Base-by-base conservation (phyloP, 2,113 vertebrate genomes). In the Lanius ludovicianus region DNA sequence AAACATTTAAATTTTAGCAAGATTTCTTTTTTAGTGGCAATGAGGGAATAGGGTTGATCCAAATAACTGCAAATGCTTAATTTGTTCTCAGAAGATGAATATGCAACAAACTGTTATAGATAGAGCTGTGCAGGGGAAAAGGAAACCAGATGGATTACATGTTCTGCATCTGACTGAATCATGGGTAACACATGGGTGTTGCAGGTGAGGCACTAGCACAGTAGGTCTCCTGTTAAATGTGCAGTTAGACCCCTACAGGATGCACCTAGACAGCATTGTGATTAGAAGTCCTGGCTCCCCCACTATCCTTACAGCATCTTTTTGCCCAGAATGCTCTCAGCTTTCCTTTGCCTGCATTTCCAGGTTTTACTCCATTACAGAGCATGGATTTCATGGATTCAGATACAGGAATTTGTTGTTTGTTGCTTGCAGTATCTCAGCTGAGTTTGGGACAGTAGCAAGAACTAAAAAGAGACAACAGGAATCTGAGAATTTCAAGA, bases 91-190 rank as follows among this genome's bases (percentile, higher is more conserved):
- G 49, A 64, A 79, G 62, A 94, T 21, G 41, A 97, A 95, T 93
- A 86, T 33, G 15, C 15, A 92, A 53, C 42, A 87, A 81, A 82
- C 53, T 93, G 35, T 88, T 93, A 56, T 53, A 94, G 96, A 93
- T 55, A 91, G 76, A 90, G 73, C 27, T 60, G 3, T 64, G 62
- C 25, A 79, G 65, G 49, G 33, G 74, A 41, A 90, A 91, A 90
- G 28, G 77, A 86, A 87, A 50, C 2, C n/a, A 95, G 53, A 62
- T 17, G 47, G 17, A 60, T 35, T 16, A 17, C 44, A 82, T 76
- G 46, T 84, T 88, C 24, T 57, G 19, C 21, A 8, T 84, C 75
- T 96, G 84, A 77, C 64, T 94, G 78, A 68, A 79, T 81, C 87
- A 50, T 3, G 6, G 8, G 28, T 84, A 77, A 68, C 16, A 71